A percentile compares a stretch with the other conserved stretches of the same genome.
Evolutionary conservation across 2,113 vertebrate species (phyloP).

Genomic region (Rafetus swinhoei): DNA sequence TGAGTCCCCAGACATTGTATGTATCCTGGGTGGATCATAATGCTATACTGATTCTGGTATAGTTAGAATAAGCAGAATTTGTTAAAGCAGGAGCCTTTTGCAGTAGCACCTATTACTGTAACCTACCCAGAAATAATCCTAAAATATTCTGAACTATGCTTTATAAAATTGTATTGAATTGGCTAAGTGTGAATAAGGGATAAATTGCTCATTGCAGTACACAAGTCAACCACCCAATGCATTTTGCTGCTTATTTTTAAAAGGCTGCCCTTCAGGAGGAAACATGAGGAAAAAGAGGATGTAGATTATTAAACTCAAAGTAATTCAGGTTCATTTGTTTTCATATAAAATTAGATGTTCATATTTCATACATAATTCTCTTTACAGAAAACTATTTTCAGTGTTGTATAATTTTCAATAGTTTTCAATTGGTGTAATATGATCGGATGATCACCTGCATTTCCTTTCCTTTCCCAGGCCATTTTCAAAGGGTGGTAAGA

Average conservation of each 20-base stretch:
- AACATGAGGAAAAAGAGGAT: slow-evolving; percentile 27
- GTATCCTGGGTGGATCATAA: not conserved
- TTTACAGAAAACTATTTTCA: slow-evolving; percentile 68
- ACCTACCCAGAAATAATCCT: not conserved
- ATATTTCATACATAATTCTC: slow-evolving; percentile 72
- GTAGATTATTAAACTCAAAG: not conserved
- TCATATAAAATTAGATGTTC: slow-evolving; percentile 52
- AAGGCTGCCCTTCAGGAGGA: slow-evolving; percentile 25
- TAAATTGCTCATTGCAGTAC: slow-evolving; percentile 22
- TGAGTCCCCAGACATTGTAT: not conserved
- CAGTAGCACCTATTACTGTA: slow-evolving; percentile 3
- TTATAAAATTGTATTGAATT: slow-evolving; percentile 43
- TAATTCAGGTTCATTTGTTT: slow-evolving; percentile 35
- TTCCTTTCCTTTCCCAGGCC: slow-evolving; percentile 79
- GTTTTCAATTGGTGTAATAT: slow-evolving; percentile 69
- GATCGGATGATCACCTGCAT: slow-evolving; percentile 76
- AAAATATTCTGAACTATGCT: slow-evolving; percentile 46
- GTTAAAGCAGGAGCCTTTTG: not conserved
- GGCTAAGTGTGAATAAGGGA: slow-evolving; percentile 50
- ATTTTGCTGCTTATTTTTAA: not conserved
- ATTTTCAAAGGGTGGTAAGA: slow-evolving; percentile 62
- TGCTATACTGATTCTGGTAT: not conserved
- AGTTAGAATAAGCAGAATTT: not conserved
- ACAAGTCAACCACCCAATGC: not conserved
- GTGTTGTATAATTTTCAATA: slow-evolving; percentile 59